These are phyloP conservation scores for Poeciliopsis occidentalis DNA, from an alignment of 2,113 vertebrate genomes.

Conservation along the genomic window DNA sequence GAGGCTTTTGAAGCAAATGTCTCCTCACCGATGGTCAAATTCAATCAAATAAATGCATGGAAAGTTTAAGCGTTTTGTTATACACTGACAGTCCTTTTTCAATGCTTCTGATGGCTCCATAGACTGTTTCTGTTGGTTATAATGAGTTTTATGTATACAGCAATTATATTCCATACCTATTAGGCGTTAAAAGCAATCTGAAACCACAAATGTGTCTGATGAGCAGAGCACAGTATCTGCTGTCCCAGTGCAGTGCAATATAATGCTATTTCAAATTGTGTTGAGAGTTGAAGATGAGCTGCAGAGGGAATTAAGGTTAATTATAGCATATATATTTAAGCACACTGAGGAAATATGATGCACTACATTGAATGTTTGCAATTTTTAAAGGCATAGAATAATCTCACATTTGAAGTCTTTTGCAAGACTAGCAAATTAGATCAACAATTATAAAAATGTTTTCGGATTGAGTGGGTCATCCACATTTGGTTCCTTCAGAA, in stretches of 20 bases:
- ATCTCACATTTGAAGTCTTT: not conserved
- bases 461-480: not conserved
- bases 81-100: too few relatives aligned
- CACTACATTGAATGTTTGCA: not conserved
- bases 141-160: not conserved
- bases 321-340: not conserved
- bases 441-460: not conserved
- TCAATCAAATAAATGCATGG: not conserved
- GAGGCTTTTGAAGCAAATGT: slow-evolving; percentile 24
- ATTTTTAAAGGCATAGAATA: not conserved
- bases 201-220: not conserved
- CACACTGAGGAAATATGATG: not conserved
- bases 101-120: not conserved
- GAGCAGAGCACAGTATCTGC: not conserved
- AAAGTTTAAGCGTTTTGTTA: not conserved
- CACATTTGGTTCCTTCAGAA: too few relatives aligned
- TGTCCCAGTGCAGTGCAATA: not conserved
- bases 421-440: not conserved
- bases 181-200: not conserved
- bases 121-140: not conserved
- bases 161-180: not conserved
- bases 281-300: not conserved
- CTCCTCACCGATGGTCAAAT: not conserved
- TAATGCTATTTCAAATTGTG: not conserved
- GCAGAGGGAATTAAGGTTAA: not conserved